A percentile compares a stretch with the other conserved stretches of the same genome.
Conservation (phyloP, 64 coral and sea anemone genomes). For the Catalaphyllia jardinei region DNA sequence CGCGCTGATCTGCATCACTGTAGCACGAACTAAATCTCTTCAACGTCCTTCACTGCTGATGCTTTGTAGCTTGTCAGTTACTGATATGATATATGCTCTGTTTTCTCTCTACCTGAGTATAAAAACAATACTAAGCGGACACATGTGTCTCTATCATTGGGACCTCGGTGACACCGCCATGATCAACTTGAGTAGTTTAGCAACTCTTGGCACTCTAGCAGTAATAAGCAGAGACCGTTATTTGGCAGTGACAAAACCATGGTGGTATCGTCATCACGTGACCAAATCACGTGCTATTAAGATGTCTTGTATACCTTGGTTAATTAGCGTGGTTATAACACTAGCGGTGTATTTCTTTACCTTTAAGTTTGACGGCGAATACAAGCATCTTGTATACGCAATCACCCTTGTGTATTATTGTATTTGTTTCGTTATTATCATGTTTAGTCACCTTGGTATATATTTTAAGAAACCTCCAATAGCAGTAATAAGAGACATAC, state of each 20-base stretch:
- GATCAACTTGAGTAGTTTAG: background rate
- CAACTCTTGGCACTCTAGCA: constrained; percentile 6
- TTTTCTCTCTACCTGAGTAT: background rate
- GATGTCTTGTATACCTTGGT: background rate
- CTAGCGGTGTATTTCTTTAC: background rate
- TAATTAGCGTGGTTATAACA: background rate
- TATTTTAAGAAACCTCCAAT: background rate
- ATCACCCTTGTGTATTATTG: background rate
- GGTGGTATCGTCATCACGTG: constrained; percentile 6
- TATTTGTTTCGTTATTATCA: background rate
- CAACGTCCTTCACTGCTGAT: background rate
- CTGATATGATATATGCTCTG: background rate
- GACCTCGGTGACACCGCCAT: background rate
- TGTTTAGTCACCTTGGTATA: background rate
- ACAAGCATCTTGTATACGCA: background rate
- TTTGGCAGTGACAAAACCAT: background rate
- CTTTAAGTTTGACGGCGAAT: background rate
- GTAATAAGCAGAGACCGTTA: constrained; percentile 17
- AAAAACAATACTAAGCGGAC: background rate
- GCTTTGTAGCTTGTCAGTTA: background rate
- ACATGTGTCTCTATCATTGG: background rate
- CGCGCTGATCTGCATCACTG: background rate
- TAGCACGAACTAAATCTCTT: background rate
- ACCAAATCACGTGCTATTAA: background rate
- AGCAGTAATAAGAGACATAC: background rate